phyloP scores from a whole-genome alignment of 1,140 invertebrate species.

The Atta colombica region DNA sequence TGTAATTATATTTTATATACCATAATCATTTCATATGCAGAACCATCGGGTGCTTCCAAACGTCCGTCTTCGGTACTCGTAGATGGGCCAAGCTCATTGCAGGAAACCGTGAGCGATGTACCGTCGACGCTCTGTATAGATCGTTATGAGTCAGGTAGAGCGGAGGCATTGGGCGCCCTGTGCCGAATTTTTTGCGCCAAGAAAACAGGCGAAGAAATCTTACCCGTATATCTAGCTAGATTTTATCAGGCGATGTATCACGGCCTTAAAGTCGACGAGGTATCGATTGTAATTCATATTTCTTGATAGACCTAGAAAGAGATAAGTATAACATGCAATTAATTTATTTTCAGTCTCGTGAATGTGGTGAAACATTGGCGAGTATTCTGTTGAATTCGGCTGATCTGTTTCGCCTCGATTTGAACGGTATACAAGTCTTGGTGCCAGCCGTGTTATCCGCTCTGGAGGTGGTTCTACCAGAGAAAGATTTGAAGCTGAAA shows the following conservation, averaged over 20 bases:
- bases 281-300: slow-evolving; percentile 69
- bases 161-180: slow-evolving; percentile 97
- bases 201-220: slow-evolving; percentile 97
- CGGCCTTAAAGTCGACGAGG: slow-evolving; percentile 91
- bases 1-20: background rate
- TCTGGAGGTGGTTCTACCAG: slow-evolving; percentile 94
- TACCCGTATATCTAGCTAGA: slow-evolving; percentile 97
- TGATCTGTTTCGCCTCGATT: slow-evolving; percentile 94
- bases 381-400: slow-evolving; percentile 93
- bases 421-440: slow-evolving; percentile 97
- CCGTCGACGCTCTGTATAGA: slow-evolving; percentile 88
- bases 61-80: slow-evolving; percentile 85
- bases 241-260: slow-evolving; percentile 97
- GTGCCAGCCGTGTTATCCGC: slow-evolving; percentile 96
- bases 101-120: slow-evolving; percentile 85
- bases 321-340: background rate
- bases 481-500: slow-evolving; percentile 91
- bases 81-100: slow-evolving; percentile 86
- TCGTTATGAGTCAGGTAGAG: slow-evolving; percentile 94
- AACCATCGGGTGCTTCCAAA: slow-evolving; percentile 87
- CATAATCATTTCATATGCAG: slow-evolving; percentile 75
- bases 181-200: slow-evolving; percentile 98
- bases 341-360: slow-evolving; percentile 84
- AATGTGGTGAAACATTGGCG: slow-evolving; percentile 91
- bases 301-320: background rate